Evolutionary conservation across 2,888 invertebrate genomes (phyloP), one percentile per base, ranked within the genome.

Genomic region (Drosophila mimica): DNA sequence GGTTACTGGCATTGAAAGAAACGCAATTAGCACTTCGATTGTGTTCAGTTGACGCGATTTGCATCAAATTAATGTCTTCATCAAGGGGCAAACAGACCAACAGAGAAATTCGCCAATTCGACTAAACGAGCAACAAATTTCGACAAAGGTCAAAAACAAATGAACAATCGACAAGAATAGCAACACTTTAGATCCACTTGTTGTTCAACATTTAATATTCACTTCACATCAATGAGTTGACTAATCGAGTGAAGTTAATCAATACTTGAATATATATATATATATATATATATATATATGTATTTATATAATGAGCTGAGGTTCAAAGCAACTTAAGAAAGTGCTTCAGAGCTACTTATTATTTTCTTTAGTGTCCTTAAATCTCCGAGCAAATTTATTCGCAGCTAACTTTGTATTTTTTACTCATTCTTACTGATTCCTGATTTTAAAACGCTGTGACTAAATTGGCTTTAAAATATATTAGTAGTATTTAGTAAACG

Each of bases 21-120:
- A 84, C 88, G 89, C 91, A 91, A 91, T 91, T 91, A 91, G 90
- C 88, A 89, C 80, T 85, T 84, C 91, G 86, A 91, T 91, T 91
- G 91, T 91, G 91, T 91, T 86, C 84, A 71, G 77, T 74, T 81
- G 80, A 75, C 82, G 82, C 89, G 81, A 86, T 83, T 90, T 90
- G 88, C 90, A 90, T 91, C 89, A 89, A 88, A 88, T 88, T 88
- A 89, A 88, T 88, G 89, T 88, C 87, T 87, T 87, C 88, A 85
- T 88, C 83, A 83, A 66, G 67, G 65, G 70, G 60, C 81, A 81
- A 58, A 76, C 74, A 67, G 62, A 79, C 40, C 15, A 61, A 46
- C 49, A 77, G 49, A 63, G 33, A 36, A 34, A 63, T 63, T 63
- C 20, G 65, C 34, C 34, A 46, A 46, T 25, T 25, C 25, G 4